These are phyloP conservation scores for Ctena decussata DNA, from an alignment of 2,888 invertebrate species.

Conservation along the genomic window DNA sequence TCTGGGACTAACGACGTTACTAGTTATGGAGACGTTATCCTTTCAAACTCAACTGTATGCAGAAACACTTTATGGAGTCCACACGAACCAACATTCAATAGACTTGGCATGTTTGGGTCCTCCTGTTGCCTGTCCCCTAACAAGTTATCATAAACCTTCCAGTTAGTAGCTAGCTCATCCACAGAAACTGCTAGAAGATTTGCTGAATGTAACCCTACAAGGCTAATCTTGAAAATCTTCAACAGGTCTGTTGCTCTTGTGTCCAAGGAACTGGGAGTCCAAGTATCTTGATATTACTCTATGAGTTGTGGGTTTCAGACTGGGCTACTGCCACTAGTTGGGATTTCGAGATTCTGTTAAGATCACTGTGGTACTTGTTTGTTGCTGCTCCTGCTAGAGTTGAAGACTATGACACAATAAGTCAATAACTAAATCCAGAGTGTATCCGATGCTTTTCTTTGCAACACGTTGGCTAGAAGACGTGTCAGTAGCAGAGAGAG, in stretches of 20 bases:
- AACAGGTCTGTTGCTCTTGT: conserved; percentile 40
- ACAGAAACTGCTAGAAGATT: conserved; percentile 42
- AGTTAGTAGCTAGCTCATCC: conserved; percentile 52
- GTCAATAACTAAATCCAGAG: conserved; percentile 36
- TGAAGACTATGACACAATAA: too few species aligned
- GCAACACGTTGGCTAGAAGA: conserved; percentile 58
- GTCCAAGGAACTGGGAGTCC: conserved; percentile 52
- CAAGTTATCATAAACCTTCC: conserved; percentile 44
- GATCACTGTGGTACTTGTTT: too few species aligned
- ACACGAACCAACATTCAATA: too few species aligned
- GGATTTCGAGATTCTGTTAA: too few species aligned
- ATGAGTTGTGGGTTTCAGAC: not conserved
- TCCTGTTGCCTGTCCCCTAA: conserved; percentile 24
- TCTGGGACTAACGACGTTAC: too few species aligned
- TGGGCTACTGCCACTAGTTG: too few species aligned
- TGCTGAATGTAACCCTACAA: conserved; percentile 1
- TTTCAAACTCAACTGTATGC: too few species aligned
- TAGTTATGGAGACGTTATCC: too few species aligned
- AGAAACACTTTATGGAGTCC: too few species aligned
- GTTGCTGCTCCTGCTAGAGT: too few species aligned
- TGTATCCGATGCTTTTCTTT: conserved; percentile 73
- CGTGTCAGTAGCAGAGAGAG: conserved; percentile 40
- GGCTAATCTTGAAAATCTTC: conserved; percentile 17
- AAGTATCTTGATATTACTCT: conserved; percentile 40
- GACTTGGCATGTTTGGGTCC: conserved; percentile 29